phyloP scores from a whole-genome alignment of 2,888 invertebrate species.

The Mechanitis mazaeus region DNA sequence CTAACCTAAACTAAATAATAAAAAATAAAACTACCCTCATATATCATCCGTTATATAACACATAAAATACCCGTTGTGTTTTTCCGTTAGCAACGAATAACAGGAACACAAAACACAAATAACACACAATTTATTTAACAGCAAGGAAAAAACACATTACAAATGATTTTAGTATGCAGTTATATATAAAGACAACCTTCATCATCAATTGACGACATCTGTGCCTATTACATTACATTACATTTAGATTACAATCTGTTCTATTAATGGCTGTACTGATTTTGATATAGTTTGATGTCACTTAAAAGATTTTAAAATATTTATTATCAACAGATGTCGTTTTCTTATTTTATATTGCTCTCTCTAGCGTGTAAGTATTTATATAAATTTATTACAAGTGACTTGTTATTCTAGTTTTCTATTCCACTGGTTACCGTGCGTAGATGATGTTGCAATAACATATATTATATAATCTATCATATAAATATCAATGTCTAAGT shows the following conservation, averaged over 20 bases:
- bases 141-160: slow-evolving; percentile 4
- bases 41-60: too few relatives aligned
- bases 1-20: too few relatives aligned
- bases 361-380: neutral
- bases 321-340: neutral
- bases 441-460: neutral
- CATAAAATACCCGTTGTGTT: too few relatives aligned
- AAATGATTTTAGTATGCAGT: neutral
- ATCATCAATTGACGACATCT: too few relatives aligned
- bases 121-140: neutral
- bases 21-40: too few relatives aligned
- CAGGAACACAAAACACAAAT: slow-evolving; percentile 1
- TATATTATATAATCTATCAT: too few relatives aligned
- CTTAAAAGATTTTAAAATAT: neutral
- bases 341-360: neutral
- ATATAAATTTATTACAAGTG: too few relatives aligned
- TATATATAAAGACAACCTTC: too few relatives aligned
- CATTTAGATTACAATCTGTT: too few relatives aligned
- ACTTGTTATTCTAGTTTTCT: neutral
- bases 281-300: neutral
- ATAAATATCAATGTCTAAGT: too few relatives aligned
- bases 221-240: too few relatives aligned
- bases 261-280: too few relatives aligned
- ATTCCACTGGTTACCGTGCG: neutral
- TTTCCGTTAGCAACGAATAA: neutral